phyloP scores from a whole-genome alignment of 2,888 invertebrate species.

The Drosophila robusta region DNA sequence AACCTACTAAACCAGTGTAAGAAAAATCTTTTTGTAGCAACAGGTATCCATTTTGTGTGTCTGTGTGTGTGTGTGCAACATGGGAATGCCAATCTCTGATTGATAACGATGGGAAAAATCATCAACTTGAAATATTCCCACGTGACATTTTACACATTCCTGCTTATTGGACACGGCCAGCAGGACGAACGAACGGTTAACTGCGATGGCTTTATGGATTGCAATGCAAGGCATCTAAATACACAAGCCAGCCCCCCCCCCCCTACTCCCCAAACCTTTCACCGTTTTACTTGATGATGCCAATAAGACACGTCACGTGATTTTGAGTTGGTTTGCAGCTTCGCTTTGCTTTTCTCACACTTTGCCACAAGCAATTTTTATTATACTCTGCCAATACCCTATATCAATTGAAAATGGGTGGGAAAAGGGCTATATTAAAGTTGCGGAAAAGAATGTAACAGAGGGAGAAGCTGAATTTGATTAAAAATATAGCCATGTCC shows the following conservation, averaged over 20 bases:
- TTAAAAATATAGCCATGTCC: no score
- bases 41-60: slow-evolving; percentile 24
- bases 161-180: slow-evolving; percentile 48
- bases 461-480: no score
- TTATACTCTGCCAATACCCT: slow-evolving; percentile 7
- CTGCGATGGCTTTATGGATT: slow-evolving; percentile 21
- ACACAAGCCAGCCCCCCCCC: background rate
- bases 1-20: slow-evolving; percentile 3
- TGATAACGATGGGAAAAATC: slow-evolving; percentile 54
- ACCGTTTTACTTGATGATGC: slow-evolving; percentile 72
- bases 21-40: slow-evolving; percentile 29
- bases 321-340: slow-evolving; percentile 33
- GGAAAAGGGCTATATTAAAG: background rate
- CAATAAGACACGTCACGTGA: slow-evolving; percentile 83
- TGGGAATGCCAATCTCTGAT: slow-evolving; percentile 72
- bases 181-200: slow-evolving; percentile 7
- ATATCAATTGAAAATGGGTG: background rate
- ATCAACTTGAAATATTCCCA: slow-evolving; percentile 66
- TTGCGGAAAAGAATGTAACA: background rate
- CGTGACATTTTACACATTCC: slow-evolving; percentile 69
- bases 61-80: slow-evolving; percentile 22
- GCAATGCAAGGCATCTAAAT: slow-evolving; percentile 22
- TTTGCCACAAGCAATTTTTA: slow-evolving; percentile 15
- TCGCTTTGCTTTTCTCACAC: slow-evolving; percentile 9
- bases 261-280: background rate